Percentiles rank a stretch among this genome's conserved stretches.
Conservation (phyloP, 2,797 vertebrate genomes). For the Trachops cirrhosus region DNA sequence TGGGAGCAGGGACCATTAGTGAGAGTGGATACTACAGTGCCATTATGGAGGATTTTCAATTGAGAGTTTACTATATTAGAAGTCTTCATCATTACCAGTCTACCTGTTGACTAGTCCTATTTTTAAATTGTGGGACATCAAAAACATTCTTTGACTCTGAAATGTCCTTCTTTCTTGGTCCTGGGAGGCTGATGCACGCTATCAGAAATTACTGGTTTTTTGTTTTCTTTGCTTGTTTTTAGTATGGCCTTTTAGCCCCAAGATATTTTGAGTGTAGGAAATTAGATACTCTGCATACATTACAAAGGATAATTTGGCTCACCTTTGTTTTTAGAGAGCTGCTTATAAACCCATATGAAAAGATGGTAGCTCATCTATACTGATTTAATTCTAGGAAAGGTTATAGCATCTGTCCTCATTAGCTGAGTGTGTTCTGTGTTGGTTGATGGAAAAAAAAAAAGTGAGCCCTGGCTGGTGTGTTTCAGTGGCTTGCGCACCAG, state of each 20-base stretch:
- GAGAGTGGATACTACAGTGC: not conserved
- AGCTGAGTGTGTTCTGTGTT: conserved; percentile 24
- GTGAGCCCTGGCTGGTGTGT: no score
- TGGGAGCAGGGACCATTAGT: not conserved
- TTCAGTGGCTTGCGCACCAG: no score
- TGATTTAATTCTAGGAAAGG: conserved; percentile 12
- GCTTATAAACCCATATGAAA: not conserved
- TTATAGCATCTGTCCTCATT: not conserved
- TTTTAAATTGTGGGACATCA: not conserved
- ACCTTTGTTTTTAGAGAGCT: conserved; percentile 12
- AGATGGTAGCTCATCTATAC: not conserved
- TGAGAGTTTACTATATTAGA: not conserved
- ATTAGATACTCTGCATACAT: not conserved
- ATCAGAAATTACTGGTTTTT: not conserved
- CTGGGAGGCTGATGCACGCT: not conserved
- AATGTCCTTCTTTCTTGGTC: not conserved
- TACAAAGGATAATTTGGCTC: not conserved
- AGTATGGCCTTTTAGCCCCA: not conserved
- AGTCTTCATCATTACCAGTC: not conserved
- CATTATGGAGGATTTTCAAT: not conserved
- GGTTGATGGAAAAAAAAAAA: conserved; percentile 5
- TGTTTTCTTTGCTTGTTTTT: not conserved
- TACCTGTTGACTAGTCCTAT: not conserved
- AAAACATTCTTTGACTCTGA: conserved; percentile 2
- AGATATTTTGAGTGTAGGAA: not conserved